Percentiles rank a stretch among this genome's conserved stretches.
Conservation (phyloP, 2,888 invertebrate species). For the Carabus problematicus region DNA sequence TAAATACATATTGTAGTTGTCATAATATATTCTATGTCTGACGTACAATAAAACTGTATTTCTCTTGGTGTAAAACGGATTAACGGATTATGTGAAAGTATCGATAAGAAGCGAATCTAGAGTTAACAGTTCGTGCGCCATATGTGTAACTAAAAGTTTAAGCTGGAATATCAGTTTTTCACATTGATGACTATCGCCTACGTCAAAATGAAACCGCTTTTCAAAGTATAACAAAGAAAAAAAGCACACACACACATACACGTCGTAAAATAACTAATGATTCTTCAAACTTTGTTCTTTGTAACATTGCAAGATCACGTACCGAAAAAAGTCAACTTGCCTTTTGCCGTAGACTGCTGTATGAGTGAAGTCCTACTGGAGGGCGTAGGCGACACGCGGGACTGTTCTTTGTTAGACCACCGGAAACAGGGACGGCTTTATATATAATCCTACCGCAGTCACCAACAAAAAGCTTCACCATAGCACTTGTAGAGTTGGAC, state of each 20-base stretch:
- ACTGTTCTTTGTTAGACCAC: slow-evolving; percentile 9
- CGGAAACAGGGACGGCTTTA: background rate
- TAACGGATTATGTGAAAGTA: background rate
- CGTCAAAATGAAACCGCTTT: slow-evolving; percentile 1
- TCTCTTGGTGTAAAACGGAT: slow-evolving; percentile 2
- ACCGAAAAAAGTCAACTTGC: background rate
- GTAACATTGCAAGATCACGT: background rate
- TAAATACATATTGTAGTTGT: too few relatives aligned
- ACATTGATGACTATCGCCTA: slow-evolving; percentile 8
- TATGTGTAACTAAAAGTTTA: background rate
- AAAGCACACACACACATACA: background rate
- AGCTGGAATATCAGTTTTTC: slow-evolving; percentile 1
- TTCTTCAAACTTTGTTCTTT: slow-evolving; percentile 15
- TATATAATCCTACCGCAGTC: background rate
- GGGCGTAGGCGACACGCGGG: background rate
- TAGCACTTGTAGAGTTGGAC: too few relatives aligned
- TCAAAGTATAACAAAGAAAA: background rate
- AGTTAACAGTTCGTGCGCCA: background rate
- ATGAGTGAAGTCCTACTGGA: slow-evolving; percentile 1
- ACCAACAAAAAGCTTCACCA: too few relatives aligned
- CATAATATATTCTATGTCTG: too few relatives aligned
- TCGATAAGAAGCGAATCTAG: background rate
- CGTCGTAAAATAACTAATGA: slow-evolving; percentile 16
- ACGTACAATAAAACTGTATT: too few relatives aligned
- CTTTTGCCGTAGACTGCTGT: slow-evolving; percentile 8